phyloP scores from a whole-genome alignment of 2,888 invertebrate genomes.

The Acanthosoma haemorrhoidale region DNA sequence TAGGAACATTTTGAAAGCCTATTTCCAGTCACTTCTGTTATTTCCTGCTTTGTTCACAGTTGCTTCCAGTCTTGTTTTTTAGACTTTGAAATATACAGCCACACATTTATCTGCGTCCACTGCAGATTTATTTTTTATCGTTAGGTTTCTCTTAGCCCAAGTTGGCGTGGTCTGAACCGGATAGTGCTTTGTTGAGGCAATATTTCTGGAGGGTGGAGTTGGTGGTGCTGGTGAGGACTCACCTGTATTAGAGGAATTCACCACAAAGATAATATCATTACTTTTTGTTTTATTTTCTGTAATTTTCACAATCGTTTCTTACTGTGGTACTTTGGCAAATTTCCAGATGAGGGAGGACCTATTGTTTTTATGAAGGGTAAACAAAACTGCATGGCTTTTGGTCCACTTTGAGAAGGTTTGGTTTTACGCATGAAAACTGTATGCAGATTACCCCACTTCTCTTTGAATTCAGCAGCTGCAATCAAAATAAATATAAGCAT shows the following conservation, averaged over 20 bases:
- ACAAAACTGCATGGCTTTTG: slow-evolving; percentile 33
- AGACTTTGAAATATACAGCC: slow-evolving; percentile 38
- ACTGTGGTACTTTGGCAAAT: no score
- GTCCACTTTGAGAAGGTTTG: slow-evolving; percentile 33
- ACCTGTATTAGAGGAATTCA: slow-evolving; percentile 11
- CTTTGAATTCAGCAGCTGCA: slow-evolving; percentile 37
- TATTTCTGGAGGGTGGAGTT: background rate
- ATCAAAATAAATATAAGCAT: slow-evolving; percentile 29
- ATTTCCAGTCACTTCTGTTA: slow-evolving; percentile 28
- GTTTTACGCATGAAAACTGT: slow-evolving; percentile 33
- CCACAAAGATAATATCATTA: background rate
- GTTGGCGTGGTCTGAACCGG: slow-evolving; percentile 24
- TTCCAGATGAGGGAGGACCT: no score
- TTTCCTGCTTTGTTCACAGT: background rate
- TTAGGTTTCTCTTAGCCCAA: slow-evolving; percentile 35
- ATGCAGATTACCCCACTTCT: slow-evolving; percentile 38
- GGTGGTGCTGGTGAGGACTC: slow-evolving; percentile 16
- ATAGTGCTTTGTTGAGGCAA: slow-evolving; percentile 22
- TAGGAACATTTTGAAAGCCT: slow-evolving; percentile 38
- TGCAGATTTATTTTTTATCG: slow-evolving; percentile 34
- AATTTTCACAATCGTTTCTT: no score
- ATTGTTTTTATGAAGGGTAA: slow-evolving; percentile 33
- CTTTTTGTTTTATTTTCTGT: slow-evolving; percentile 17
- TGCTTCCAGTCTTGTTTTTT: slow-evolving; percentile 35
- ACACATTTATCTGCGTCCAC: slow-evolving; percentile 36